Percentiles rank a stretch among this genome's conserved stretches.
phyloP scores from a whole-genome alignment of 1,140 invertebrate genomes.

The Drosophila pseudoananassae region DNA sequence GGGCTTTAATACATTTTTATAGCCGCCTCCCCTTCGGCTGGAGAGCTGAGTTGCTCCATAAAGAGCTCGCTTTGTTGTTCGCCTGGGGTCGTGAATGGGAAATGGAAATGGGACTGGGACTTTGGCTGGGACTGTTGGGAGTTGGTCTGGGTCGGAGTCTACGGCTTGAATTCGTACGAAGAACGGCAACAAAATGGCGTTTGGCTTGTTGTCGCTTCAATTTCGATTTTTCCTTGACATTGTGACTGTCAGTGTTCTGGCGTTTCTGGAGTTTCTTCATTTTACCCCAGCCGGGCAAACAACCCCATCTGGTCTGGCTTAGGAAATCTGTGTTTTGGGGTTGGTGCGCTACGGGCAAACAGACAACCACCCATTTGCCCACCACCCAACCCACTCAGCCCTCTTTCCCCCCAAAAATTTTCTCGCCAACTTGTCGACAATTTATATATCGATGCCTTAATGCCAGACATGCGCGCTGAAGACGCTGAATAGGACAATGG shows the following conservation, averaged over 20 bases:
- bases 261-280: slow-evolving; percentile 76
- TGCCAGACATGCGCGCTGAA: slow-evolving; percentile 75
- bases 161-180: slow-evolving; percentile 7
- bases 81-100: slow-evolving; percentile 2
- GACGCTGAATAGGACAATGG: slow-evolving; percentile 31
- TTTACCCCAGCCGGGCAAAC: slow-evolving; percentile 55
- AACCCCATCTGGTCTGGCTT: slow-evolving; percentile 68
- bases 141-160: slow-evolving; percentile 18
- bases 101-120: slow-evolving; percentile 1
- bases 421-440: slow-evolving; percentile 35
- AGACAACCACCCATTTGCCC: slow-evolving; percentile 38
- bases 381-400: not conserved
- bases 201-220: slow-evolving; percentile 50
- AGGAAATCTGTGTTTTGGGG: slow-evolving; percentile 78
- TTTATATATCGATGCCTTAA: slow-evolving; percentile 54
- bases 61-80: slow-evolving; percentile 61
- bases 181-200: slow-evolving; percentile 64
- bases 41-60: slow-evolving; percentile 36
- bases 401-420: slow-evolving; percentile 21
- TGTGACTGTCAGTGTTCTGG: slow-evolving; percentile 55
- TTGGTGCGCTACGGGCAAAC: slow-evolving; percentile 47
- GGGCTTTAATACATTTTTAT: slow-evolving; percentile 69
- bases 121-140: not conserved
- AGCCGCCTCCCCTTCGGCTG: slow-evolving; percentile 11
- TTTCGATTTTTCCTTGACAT: slow-evolving; percentile 77